Percentiles rank a stretch among this genome's conserved stretches.
Conservation (phyloP, 2,797 vertebrate genomes). For the Anguilla pacifica region DNA sequence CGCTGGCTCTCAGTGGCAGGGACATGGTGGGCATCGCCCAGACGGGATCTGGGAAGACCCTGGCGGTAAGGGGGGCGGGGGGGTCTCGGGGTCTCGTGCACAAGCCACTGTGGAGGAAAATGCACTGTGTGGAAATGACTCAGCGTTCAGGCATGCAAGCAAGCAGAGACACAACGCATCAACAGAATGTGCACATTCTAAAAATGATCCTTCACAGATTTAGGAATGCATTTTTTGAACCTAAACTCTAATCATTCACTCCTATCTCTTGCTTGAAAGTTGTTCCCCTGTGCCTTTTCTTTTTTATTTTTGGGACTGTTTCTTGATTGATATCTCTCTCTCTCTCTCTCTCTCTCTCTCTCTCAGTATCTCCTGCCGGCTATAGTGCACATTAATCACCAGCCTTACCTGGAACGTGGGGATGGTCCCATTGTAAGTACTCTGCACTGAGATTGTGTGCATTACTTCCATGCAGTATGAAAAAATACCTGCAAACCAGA, state of each 20-base stretch:
- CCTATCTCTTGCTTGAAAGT: not conserved
- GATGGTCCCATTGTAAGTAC: conserved; percentile 97
- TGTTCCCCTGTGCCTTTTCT: not conserved
- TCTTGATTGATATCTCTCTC: not conserved
- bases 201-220: not conserved
- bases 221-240: not conserved
- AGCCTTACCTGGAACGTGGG: conserved; percentile 94
- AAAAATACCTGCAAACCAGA: not conserved
- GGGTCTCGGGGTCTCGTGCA: not conserved
- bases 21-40: conserved; percentile 99
- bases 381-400: conserved; percentile 98
- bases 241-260: not conserved
- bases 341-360: conserved; percentile 27
- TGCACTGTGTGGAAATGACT: not conserved
- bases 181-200: not conserved
- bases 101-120: not conserved
- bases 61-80: conserved; percentile 77
- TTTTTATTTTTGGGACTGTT: not conserved
- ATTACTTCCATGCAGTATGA: not conserved
- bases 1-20: conserved; percentile 87
- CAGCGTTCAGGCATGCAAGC: not conserved
- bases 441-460: not conserved
- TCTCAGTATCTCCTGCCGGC: conserved; percentile 91
- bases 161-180: not conserved
- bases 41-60: conserved; percentile 95